These are phyloP conservation scores for Amblyopsis rosae DNA, from an alignment of 2,113 vertebrate species.

Conservation along the genomic window DNA sequence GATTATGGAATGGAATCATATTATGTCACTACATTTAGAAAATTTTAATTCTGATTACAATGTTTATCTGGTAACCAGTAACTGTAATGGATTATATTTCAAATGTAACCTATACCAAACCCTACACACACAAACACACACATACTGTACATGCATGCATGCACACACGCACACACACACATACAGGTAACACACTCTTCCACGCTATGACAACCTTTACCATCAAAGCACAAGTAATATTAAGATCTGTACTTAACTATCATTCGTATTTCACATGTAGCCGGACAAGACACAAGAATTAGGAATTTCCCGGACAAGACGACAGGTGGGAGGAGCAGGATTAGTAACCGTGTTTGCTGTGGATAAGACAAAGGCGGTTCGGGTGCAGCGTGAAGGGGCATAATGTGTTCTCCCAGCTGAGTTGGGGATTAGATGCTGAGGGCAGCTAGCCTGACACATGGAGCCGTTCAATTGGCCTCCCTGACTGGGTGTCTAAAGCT, in stretches of 20 bases:
- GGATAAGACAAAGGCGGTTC: background rate
- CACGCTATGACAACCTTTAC: too few relatives aligned
- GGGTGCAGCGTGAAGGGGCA: background rate
- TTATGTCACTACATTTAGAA: too few relatives aligned
- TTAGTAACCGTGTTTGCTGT: too few relatives aligned
- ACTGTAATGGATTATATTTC: too few relatives aligned
- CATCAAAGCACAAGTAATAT: too few relatives aligned
- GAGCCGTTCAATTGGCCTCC: background rate
- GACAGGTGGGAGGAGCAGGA: background rate
- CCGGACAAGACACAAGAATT: background rate
- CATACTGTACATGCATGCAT: background rate
- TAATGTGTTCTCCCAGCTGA: background rate
- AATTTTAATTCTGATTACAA: too few relatives aligned
- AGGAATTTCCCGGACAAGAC: background rate
- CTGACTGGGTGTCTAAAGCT: background rate
- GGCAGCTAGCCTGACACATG: background rate
- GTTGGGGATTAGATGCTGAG: constrained; percentile 7
- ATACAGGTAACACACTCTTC: background rate
- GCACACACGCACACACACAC: background rate
- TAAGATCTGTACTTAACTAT: too few relatives aligned
- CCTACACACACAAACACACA: background rate
- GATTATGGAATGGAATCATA: too few relatives aligned
- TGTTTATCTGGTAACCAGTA: too few relatives aligned
- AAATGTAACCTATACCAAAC: too few relatives aligned
- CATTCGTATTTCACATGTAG: background rate